Percentiles rank a stretch among this genome's conserved stretches.
These are phyloP conservation scores for Meandrusa payeni DNA, from an alignment of 2,888 invertebrate species.

Conservation along the genomic window DNA sequence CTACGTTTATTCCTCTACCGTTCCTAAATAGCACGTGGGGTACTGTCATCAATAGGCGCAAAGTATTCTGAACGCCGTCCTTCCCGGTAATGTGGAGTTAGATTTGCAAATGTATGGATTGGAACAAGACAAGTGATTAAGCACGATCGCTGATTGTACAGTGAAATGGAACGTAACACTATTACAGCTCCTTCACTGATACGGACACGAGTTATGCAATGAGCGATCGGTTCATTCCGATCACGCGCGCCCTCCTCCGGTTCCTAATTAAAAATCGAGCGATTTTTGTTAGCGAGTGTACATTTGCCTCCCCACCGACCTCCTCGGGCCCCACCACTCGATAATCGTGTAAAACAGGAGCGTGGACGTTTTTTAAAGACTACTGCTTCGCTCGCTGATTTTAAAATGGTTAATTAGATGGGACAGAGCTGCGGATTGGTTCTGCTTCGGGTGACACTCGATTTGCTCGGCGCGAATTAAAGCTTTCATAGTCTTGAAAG, in stretches of 20 bases:
- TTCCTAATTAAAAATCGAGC: slow-evolving; percentile 78
- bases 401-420: slow-evolving; percentile 40
- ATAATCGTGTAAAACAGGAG: slow-evolving; percentile 41
- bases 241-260: slow-evolving; percentile 59
- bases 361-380: slow-evolving; percentile 40
- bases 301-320: slow-evolving; percentile 41
- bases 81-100: too few relatives aligned
- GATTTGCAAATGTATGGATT: too few relatives aligned
- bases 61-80: too few relatives aligned
- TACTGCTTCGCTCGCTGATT: slow-evolving; percentile 35
- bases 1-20: too few relatives aligned
- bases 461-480: slow-evolving; percentile 19
- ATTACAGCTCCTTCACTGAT: slow-evolving; percentile 58
- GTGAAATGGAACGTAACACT: slow-evolving; percentile 66
- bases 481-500: slow-evolving; percentile 7
- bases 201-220: slow-evolving; percentile 49
- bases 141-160: slow-evolving; percentile 64
- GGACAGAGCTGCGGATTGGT: slow-evolving; percentile 18
- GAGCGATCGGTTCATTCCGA: slow-evolving; percentile 61
- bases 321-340: slow-evolving; percentile 22
- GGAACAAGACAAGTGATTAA: slow-evolving; percentile 46
- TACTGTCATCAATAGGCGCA: too few relatives aligned
- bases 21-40: too few relatives aligned
- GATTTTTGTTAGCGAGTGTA: slow-evolving; percentile 71
- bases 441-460: slow-evolving; percentile 18